A percentile compares a stretch with the other conserved stretches of the same genome.
Evolutionary conservation across 1,140 invertebrate genomes (phyloP).

Genomic region (Apocrypta bakeri): DNA sequence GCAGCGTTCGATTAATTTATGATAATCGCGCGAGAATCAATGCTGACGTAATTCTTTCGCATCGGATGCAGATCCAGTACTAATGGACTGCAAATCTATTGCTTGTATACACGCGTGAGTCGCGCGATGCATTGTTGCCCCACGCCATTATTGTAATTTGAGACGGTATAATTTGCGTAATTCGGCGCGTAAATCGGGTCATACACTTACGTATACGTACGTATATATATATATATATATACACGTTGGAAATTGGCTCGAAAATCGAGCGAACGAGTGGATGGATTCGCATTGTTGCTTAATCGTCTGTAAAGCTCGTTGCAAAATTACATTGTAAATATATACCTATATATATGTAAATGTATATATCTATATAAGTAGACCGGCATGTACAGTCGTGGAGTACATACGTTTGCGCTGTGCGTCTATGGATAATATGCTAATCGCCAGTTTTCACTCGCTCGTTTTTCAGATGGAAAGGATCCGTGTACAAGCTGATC

Average conservation of each 20-base stretch:
- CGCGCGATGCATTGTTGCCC: neutral
- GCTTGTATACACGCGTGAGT: too few species aligned
- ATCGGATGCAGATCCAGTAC: neutral
- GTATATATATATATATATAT: neutral
- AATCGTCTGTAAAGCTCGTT: too few species aligned
- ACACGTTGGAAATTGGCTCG: too few species aligned
- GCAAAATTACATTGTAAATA: too few species aligned
- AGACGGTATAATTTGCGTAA: neutral
- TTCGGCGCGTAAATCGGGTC: neutral
- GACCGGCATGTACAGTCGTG: too few species aligned
- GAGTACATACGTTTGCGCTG: too few species aligned
- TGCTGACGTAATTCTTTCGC: neutral
- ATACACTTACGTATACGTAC: neutral
- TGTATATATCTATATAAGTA: too few species aligned
- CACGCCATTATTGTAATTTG: neutral
- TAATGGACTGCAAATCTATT: too few species aligned
- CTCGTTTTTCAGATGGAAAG: conserved; percentile 87
- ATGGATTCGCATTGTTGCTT: too few species aligned
- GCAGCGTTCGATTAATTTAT: conserved; percentile 18
- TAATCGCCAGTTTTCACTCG: conserved; percentile 2
- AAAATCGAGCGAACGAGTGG: too few species aligned
- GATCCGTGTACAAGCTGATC: conserved; percentile 97
- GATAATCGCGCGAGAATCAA: neutral
- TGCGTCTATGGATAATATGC: neutral
- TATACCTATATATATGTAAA: too few species aligned